Evolutionary conservation across 2,888 invertebrate species (phyloP), one percentile per base, ranked within the genome.

Genomic region (Athalia rosae): DNA sequence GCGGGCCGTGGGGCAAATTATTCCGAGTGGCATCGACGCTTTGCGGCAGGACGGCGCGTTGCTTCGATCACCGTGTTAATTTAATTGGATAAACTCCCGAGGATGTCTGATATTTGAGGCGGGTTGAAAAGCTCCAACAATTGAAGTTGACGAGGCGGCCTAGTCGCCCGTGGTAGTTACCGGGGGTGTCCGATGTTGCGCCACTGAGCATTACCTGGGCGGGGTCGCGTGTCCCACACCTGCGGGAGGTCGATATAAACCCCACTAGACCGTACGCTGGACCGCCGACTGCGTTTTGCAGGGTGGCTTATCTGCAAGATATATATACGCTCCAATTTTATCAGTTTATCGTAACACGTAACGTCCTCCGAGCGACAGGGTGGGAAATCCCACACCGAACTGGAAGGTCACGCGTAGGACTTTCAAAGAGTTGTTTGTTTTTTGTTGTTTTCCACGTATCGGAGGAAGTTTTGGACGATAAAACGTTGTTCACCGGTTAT

Each of bases 191-290:
- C 71, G 45, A 45, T 71, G 58, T 43, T 71, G 71, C 71, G 71
- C 56, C 71, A 71, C 56, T 45, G 71, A 71, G 48, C 47, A 74
- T 28, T 28, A 28, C 41, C 61, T 61, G 74, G 74, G 74, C 74
- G 74, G 61, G 74, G 74, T 74, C 74, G 61, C 45, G 48, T 74
- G 62, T 74, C 50, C 71, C 61, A 74, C 74, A 74, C 61, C 59
- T 74, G 61, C 48, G 47, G 43, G 61, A 48, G 74, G 74, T 62
- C 71, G 71, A 71, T 71, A 71, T 41, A 56, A 71, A 71, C 71
- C 28, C 28, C 28, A 28, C 28, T 28, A 28, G 28, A 28, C 28
- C 28, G 71, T 58, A 4, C 58, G 58, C 45, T 41, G 58, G 58
- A 58, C 41, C 58, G 71, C 71, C 58, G 45, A 71, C 56, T 56